Base-by-base conservation (phyloP, 2,113 vertebrate species). In the Trogon melanurus region DNA sequence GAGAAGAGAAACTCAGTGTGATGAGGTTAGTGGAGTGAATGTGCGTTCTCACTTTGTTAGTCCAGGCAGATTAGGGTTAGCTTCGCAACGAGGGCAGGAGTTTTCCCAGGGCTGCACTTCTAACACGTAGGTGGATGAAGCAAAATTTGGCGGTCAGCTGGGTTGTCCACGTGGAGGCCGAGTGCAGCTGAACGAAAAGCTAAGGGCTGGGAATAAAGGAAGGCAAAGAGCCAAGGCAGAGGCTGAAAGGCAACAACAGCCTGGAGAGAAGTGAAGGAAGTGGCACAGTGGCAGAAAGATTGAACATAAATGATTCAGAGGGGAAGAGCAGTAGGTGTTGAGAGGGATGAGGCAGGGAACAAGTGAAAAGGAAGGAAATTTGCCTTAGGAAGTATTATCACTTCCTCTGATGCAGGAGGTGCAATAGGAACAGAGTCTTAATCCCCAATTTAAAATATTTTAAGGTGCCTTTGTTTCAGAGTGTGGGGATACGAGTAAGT, bases 231-330 rank as follows among this genome's bases (percentile, higher is more conserved):
- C 79, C 81, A 91, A 69, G 45, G 66, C 36, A 3, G 10, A 73
- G 60, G 51, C 75, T 88, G 83, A 88, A 90, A 88, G 44, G 79
- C 75, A 86, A 21, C 22, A 76, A 38, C 23, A 80, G n/a, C 74
- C 58, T 4, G 2, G 75, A 83, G 72, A 88, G 64, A 82, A 71
- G 64, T 16, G 64, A 80, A 48, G 32, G 73, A 71, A 91, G 53
- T 57, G 69, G 72, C 23, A 5, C 32, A 61, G 58, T 29, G 50
- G 61, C 34, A 75, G 53, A 72, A 66, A 72, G 41, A 47, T 79
- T 65, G 88, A 72, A 50, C n/a, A 61, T 82, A 79, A 90, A 95
- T 85, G 79, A 91, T 90, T 94, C 79, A 88, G 4, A 93, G 21
- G 45, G 65, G 70, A 81, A 85, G 72, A 73, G 71, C 1, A 0